Evolutionary conservation across 1,140 invertebrate genomes (phyloP).

Genomic region (Asobara japonica): DNA sequence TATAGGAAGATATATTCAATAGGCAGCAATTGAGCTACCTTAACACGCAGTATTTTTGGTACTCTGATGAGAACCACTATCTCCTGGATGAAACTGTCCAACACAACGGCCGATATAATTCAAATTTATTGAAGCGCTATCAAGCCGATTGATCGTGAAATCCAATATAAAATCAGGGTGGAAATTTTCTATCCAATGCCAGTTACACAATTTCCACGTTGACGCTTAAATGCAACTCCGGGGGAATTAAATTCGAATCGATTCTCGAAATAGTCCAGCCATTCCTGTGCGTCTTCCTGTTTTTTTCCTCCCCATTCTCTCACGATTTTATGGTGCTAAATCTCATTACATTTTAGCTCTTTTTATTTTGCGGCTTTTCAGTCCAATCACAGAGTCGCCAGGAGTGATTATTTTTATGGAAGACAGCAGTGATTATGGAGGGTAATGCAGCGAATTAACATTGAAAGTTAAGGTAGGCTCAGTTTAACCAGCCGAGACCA

Average conservation of each 20-base stretch:
- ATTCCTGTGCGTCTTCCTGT: background rate
- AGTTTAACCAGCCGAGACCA: too few relatives aligned
- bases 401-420: background rate
- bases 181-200: background rate
- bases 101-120: background rate
- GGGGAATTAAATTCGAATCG: slow-evolving; percentile 1
- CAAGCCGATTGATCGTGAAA: slow-evolving; percentile 3
- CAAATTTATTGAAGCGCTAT: slow-evolving; percentile 4
- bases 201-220: slow-evolving; percentile 1
- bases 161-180: background rate
- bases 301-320: background rate
- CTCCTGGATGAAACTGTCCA: background rate
- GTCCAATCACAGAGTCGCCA: background rate
- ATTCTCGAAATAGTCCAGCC: background rate
- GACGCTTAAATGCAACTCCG: background rate
- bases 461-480: too few relatives aligned
- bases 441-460: too few relatives aligned
- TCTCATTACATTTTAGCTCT: background rate
- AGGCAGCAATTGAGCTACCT: too few relatives aligned
- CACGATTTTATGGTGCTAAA: background rate
- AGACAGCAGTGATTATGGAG: background rate
- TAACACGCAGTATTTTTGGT: too few relatives aligned
- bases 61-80: background rate
- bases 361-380: background rate
- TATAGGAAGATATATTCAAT: too few relatives aligned